These are phyloP conservation scores for Apistogramma diplotaenia DNA, from an alignment of 2,113 vertebrate genomes.

Conservation along the genomic window DNA sequence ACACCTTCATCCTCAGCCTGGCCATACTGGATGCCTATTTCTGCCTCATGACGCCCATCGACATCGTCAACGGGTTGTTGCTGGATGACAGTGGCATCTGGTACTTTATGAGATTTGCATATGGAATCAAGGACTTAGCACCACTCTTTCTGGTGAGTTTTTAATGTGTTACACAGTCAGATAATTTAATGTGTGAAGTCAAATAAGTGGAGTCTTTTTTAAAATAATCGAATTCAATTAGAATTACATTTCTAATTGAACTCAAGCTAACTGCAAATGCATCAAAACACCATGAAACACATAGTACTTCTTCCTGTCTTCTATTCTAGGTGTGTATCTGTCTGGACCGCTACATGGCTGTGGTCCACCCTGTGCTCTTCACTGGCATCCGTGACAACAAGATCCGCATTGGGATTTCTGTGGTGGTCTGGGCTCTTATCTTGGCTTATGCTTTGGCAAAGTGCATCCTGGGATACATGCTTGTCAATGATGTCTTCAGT, in stretches of 20 bases:
- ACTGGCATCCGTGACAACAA: slow-evolving; percentile 60
- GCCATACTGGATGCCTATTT: slow-evolving; percentile 73
- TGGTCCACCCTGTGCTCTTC: slow-evolving; percentile 75
- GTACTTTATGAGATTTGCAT: slow-evolving; percentile 69
- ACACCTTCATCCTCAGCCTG: slow-evolving; percentile 76
- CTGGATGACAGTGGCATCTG: slow-evolving; percentile 50
- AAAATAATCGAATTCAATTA: too few species aligned
- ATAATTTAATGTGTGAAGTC: not conserved
- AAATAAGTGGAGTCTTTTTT: not conserved
- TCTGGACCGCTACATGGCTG: slow-evolving; percentile 76
- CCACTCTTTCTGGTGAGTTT: slow-evolving; percentile 72
- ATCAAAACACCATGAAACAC: not conserved
- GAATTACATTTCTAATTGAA: too few species aligned
- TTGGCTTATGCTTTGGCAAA: slow-evolving; percentile 64
- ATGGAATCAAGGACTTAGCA: slow-evolving; percentile 71
- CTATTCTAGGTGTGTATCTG: slow-evolving; percentile 69
- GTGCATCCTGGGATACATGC: slow-evolving; percentile 44
- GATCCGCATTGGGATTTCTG: slow-evolving; percentile 50
- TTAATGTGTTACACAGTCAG: not conserved
- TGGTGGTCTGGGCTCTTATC: slow-evolving; percentile 61
- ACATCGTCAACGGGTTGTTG: slow-evolving; percentile 68
- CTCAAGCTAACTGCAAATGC: not conserved
- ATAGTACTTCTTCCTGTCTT: not conserved
- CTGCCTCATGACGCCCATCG: slow-evolving; percentile 71
- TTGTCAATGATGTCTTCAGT: slow-evolving; percentile 60